Conservation (phyloP, 1,140 invertebrate species). For the Drosophila kohkoa region DNA sequence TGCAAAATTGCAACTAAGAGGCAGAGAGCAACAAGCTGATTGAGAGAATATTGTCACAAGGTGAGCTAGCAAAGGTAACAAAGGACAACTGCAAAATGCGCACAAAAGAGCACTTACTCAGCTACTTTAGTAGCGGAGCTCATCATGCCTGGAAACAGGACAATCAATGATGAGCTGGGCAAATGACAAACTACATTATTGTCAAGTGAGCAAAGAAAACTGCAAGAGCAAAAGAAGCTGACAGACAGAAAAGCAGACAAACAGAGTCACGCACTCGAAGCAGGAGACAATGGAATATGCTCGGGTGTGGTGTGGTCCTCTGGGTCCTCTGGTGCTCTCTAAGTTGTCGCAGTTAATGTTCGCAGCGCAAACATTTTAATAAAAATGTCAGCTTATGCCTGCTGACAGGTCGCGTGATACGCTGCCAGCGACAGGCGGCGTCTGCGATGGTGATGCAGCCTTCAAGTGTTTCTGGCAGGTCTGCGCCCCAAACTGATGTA, state of each 20-base stretch:
- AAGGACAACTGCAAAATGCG: constrained; percentile 69
- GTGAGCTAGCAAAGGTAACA: constrained; percentile 40
- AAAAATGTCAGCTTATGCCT: constrained; percentile 79
- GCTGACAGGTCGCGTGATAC: constrained; percentile 80
- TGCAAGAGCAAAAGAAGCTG: background rate
- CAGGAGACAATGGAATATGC: background rate
- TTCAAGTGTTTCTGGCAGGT: constrained; percentile 59
- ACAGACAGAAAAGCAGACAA: background rate
- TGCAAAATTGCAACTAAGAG: too few species aligned
- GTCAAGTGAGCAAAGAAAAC: constrained; percentile 55
- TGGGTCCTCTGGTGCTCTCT: constrained; percentile 22
- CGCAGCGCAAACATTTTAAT: constrained; percentile 78
- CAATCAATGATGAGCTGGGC: constrained; percentile 37
- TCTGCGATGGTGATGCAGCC: constrained; percentile 28
- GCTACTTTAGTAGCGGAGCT: constrained; percentile 48
- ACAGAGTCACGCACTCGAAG: background rate
- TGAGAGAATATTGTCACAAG: background rate
- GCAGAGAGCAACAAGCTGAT: background rate
- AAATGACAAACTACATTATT: constrained; percentile 54
- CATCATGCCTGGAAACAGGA: constrained; percentile 28
- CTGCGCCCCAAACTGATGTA: constrained; percentile 60
- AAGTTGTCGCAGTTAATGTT: constrained; percentile 59
- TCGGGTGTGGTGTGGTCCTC: background rate
- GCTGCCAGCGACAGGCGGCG: constrained; percentile 72
- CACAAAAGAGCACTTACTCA: constrained; percentile 77